Percentiles rank a stretch among this genome's conserved stretches.
These are phyloP conservation scores for Manis crassicaudata DNA, from an alignment of 2,797 vertebrate genomes.

Conservation along the genomic window DNA sequence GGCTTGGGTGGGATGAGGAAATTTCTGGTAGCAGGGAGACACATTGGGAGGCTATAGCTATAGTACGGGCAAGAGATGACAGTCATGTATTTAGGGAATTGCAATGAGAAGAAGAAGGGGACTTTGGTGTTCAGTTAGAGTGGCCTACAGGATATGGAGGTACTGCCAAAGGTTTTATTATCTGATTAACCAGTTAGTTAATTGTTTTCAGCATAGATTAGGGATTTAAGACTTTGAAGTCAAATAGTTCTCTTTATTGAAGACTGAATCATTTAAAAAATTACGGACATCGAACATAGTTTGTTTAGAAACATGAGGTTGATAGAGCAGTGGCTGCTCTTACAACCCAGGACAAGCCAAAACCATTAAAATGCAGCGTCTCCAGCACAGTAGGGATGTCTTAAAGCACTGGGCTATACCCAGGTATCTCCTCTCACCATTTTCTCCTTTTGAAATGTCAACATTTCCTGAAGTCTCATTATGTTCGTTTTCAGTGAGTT, in stretches of 20 bases:
- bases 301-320: not conserved
- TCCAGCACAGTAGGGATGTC: not conserved
- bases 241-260: not conserved
- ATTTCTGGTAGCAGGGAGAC: no score
- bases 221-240: not conserved
- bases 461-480: not conserved
- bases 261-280: not conserved
- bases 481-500: not conserved
- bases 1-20: not conserved
- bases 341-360: not conserved
- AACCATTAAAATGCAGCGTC: rapidly evolving
- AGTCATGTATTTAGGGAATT: not conserved
- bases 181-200: no score
- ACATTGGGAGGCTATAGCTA: not conserved
- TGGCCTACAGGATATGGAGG: not conserved
- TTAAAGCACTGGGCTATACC: not conserved
- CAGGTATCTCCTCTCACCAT: not conserved
- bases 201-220: not conserved
- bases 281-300: not conserved
- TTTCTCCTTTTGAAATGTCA: not conserved
- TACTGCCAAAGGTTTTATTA: not conserved
- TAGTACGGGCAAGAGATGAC: not conserved
- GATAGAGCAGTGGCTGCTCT: not conserved
- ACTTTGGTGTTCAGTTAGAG: not conserved
- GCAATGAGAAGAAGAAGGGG: rapidly evolving